These are phyloP conservation scores for Zaprionus tsacasi DNA, from an alignment of 1,140 invertebrate species.

Conservation along the genomic window DNA sequence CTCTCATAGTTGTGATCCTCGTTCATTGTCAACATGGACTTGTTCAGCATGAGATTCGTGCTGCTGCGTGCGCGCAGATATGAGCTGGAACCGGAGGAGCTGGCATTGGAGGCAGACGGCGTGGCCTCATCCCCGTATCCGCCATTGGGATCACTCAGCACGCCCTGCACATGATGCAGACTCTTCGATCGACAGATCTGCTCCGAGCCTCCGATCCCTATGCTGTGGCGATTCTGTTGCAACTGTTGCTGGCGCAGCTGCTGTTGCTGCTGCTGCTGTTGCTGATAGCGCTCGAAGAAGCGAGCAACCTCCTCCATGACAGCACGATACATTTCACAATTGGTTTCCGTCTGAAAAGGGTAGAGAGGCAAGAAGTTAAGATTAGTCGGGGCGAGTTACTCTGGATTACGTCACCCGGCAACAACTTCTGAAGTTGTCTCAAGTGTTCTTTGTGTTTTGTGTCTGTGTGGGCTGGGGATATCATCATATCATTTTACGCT, in stretches of 20 bases:
- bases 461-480: too few species aligned
- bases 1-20: constrained; percentile 74
- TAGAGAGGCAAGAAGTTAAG: neutral
- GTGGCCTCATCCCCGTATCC: constrained; percentile 55
- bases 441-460: constrained; percentile 1
- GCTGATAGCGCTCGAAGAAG: constrained; percentile 89
- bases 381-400: neutral
- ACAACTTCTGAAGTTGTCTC: neutral
- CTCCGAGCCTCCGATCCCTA: constrained; percentile 41
- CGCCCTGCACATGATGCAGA: constrained; percentile 85
- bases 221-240: constrained; percentile 33
- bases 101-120: neutral
- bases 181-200: constrained; percentile 84
- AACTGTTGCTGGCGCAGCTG: constrained; percentile 60
- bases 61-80: constrained; percentile 84
- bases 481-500: constrained; percentile 41
- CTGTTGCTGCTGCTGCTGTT: constrained; percentile 47
- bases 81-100: constrained; percentile 35
- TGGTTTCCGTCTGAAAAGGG: constrained; percentile 88
- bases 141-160: constrained; percentile 67
- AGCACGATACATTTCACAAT: constrained; percentile 91
- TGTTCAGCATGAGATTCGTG: constrained; percentile 75
- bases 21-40: constrained; percentile 70
- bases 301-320: constrained; percentile 91
- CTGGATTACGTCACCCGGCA: neutral